Evolutionary conservation across 1,140 invertebrate species (phyloP).

Genomic region (Solenopsis fugax): DNA sequence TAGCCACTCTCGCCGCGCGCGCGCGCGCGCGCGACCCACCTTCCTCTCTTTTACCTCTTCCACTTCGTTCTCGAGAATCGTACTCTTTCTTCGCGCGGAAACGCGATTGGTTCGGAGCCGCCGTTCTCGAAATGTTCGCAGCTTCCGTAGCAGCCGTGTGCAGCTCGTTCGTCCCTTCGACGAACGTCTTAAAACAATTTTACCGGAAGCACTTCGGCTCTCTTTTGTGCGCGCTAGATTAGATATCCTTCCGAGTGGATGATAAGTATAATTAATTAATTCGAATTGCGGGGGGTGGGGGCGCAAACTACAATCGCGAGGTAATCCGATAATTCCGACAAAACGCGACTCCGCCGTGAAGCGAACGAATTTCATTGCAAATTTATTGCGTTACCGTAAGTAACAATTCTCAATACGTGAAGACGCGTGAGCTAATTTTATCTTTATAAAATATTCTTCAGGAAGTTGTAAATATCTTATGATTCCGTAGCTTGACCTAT

Average conservation of each 20-base stretch:
- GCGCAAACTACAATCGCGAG: conserved; percentile 39
- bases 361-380: conserved; percentile 12
- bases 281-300: conserved; percentile 31
- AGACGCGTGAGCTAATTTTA: conserved; percentile 22
- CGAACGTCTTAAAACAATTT: conserved; percentile 61
- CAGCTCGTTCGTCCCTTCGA: conserved; percentile 20
- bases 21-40: background rate
- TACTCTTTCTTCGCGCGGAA: conserved; percentile 40
- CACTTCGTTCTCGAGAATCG: conserved; percentile 7
- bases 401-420: conserved; percentile 31
- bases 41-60: background rate
- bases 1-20: conserved; percentile 65
- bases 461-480: conserved; percentile 42
- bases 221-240: conserved; percentile 56
- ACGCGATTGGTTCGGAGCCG: conserved; percentile 48
- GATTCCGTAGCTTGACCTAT: conserved; percentile 45
- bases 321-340: conserved; percentile 51
- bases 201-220: conserved; percentile 33
- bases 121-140: conserved; percentile 25
- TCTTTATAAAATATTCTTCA: conserved; percentile 31
- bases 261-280: conserved; percentile 62
- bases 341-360: background rate
- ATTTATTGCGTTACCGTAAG: conserved; percentile 38
- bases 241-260: conserved; percentile 52
- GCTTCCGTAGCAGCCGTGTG: conserved; percentile 25